A percentile compares a stretch with the other conserved stretches of the same genome.
These are phyloP conservation scores for Lampris megalopsis DNA, from an alignment of 2,113 vertebrate genomes.

Conservation along the genomic window DNA sequence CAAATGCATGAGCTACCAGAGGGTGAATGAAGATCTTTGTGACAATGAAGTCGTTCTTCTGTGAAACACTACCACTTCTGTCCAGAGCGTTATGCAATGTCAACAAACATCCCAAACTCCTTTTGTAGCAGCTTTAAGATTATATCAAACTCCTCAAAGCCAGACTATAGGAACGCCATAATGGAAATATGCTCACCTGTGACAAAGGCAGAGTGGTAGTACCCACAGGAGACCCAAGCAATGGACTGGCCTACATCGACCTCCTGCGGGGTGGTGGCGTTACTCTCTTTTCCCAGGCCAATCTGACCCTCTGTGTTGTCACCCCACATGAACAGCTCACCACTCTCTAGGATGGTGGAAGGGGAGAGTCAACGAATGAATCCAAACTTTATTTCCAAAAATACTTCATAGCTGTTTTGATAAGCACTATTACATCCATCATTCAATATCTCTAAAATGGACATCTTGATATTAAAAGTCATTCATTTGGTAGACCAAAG, in stretches of 20 bases:
- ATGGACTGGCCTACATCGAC: conserved; percentile 86
- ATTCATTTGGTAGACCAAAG: too few relatives aligned
- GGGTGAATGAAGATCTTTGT: too few relatives aligned
- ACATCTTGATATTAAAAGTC: not conserved
- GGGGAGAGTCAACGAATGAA: not conserved
- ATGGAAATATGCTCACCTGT: conserved; percentile 83
- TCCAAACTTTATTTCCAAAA: not conserved
- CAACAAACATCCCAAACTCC: too few relatives aligned
- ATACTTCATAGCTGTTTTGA: too few relatives aligned
- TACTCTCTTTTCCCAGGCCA: conserved; percentile 85
- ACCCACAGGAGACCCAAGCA: conserved; percentile 92
- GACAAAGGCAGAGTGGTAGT: conserved; percentile 95
- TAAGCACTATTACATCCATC: not conserved
- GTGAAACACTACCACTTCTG: too few relatives aligned
- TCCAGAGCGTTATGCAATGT: too few relatives aligned
- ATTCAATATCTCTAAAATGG: not conserved
- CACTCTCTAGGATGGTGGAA: conserved; percentile 83
- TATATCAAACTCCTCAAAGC: too few relatives aligned
- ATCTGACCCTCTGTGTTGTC: conserved; percentile 97
- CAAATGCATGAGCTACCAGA: too few relatives aligned
- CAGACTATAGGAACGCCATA: too few relatives aligned
- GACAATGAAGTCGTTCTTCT: too few relatives aligned
- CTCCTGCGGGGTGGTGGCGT: conserved; percentile 82
- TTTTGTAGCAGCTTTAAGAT: too few relatives aligned
- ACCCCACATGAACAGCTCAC: conserved; percentile 95